Conservation (phyloP, 2,113 vertebrate genomes). For the Xenopus laevis region DNA sequence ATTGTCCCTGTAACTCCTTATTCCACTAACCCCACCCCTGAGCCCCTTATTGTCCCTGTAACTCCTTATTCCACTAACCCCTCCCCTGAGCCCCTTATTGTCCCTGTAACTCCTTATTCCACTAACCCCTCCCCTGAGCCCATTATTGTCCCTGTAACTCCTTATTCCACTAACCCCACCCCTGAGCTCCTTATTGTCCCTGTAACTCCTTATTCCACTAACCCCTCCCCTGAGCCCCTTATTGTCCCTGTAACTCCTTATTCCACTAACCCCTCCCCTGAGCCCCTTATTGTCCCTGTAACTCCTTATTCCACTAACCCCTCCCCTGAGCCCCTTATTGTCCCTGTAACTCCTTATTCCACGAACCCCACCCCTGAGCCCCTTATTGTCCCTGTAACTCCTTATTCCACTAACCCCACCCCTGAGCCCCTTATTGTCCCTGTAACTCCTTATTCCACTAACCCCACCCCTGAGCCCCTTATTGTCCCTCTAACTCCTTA, state of each 20-base stretch:
- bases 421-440: background rate
- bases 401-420: background rate
- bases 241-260: conserved; percentile 8
- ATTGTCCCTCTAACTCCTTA: conserved; percentile 11
- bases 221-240: background rate
- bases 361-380: too few species aligned
- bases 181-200: conserved; percentile 2
- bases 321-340: conserved; percentile 1
- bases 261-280: conserved; percentile 1
- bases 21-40: background rate
- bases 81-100: background rate
- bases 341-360: conserved; percentile 4
- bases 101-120: conserved; percentile 7
- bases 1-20: conserved; percentile 8
- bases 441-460: conserved; percentile 4
- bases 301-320: conserved; percentile 1
- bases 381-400: conserved; percentile 9
- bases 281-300: background rate
- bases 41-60: conserved; percentile 8
- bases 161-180: background rate
- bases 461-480: background rate
- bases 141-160: background rate
- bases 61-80: too few species aligned
- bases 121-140: background rate
- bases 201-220: too few species aligned